These are phyloP conservation scores for Microtus montanus DNA, from an alignment of 2,113 vertebrate genomes.

Conservation along the genomic window DNA sequence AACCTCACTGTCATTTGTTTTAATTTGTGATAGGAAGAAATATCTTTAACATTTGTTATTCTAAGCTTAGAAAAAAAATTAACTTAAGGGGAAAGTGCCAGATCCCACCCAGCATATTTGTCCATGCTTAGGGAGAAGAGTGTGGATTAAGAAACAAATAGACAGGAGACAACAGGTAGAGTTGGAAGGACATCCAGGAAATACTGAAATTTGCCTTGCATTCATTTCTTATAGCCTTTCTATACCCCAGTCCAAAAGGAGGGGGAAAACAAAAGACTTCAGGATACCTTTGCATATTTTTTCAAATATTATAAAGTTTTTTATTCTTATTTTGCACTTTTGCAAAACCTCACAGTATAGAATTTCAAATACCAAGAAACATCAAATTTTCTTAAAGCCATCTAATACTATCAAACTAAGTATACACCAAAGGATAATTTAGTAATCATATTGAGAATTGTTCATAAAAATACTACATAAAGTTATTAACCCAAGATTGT, in stretches of 20 bases:
- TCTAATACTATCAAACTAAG: constrained; percentile 2
- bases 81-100: not conserved
- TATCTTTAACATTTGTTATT: constrained; percentile 33
- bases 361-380: constrained; percentile 11
- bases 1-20: not conserved
- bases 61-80: constrained; percentile 24
- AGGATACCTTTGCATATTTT: not conserved
- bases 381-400: not conserved
- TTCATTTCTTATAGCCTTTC: too few relatives aligned
- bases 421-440: constrained; percentile 29
- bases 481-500: not conserved
- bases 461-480: not conserved
- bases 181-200: too few relatives aligned
- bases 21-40: not conserved
- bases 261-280: too few relatives aligned
- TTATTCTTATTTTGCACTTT: not conserved
- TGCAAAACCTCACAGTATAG: constrained; percentile 32
- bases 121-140: too few relatives aligned
- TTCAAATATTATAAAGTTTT: not conserved
- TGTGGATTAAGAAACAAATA: too few relatives aligned
- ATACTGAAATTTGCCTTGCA: too few relatives aligned
- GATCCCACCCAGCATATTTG: too few relatives aligned
- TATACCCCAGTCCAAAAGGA: too few relatives aligned
- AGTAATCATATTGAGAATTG: not conserved
- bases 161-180: too few relatives aligned